Evolutionary conservation across 2,888 invertebrate species (phyloP).

Genomic region (Oscheius sp.): DNA sequence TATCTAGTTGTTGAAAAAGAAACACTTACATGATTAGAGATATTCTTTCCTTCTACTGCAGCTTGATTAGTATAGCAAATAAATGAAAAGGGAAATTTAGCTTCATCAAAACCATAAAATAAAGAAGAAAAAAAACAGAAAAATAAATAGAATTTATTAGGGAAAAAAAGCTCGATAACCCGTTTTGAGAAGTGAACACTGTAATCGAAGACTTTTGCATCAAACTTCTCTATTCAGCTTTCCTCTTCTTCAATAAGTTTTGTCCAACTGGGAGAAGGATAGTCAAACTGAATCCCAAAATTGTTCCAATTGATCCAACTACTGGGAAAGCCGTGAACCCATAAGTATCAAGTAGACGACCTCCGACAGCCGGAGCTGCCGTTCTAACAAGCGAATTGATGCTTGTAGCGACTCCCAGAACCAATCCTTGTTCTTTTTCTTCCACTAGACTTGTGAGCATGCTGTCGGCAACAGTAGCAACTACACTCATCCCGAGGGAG

Average conservation of each 20-base stretch:
- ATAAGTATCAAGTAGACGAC: constrained; percentile 46
- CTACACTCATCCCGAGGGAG: constrained; percentile 55
- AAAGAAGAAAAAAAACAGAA: no score
- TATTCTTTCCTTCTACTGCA: no score
- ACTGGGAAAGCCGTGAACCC: constrained; percentile 37
- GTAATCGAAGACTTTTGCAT: neutral
- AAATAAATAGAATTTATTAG: no score
- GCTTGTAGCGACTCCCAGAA: constrained; percentile 56
- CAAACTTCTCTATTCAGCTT: neutral
- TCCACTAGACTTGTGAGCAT: constrained; percentile 52
- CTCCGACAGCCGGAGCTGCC: constrained; percentile 51
- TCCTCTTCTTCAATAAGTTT: neutral
- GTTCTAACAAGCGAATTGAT: constrained; percentile 55
- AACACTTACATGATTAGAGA: no score
- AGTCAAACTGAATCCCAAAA: neutral
- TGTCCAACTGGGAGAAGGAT: neutral
- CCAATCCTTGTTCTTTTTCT: constrained; percentile 57
- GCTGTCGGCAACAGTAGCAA: constrained; percentile 53
- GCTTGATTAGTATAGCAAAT: no score
- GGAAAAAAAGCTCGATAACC: neutral
- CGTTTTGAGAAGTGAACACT: no score
- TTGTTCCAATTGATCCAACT: constrained; percentile 1
- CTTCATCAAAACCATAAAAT: no score
- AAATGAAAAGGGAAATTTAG: no score
- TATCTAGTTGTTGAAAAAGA: no score